These are phyloP conservation scores for Apamea anceps DNA, from an alignment of 2,888 invertebrate species.

Conservation along the genomic window DNA sequence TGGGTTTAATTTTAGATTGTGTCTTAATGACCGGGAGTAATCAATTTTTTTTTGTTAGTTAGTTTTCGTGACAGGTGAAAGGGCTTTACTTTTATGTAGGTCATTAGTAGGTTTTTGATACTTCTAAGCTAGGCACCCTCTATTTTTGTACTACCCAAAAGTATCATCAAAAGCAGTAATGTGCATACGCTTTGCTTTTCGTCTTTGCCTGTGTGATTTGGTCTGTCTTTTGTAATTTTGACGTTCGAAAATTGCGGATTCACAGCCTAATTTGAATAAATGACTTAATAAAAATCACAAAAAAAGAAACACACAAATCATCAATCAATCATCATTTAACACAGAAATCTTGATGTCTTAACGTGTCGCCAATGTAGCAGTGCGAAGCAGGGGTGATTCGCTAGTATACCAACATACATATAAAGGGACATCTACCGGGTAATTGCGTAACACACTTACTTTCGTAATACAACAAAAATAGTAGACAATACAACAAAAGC, in stretches of 20 bases:
- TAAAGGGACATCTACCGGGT: too few relatives aligned
- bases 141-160: background rate
- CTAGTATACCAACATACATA: too few relatives aligned
- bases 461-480: too few relatives aligned
- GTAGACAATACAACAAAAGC: too few relatives aligned
- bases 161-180: background rate
- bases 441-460: too few relatives aligned
- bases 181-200: background rate
- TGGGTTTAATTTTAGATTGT: slow-evolving; percentile 60
- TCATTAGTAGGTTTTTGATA: background rate
- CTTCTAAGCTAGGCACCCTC: background rate
- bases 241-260: too few relatives aligned
- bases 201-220: background rate
- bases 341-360: background rate
- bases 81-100: slow-evolving; percentile 19
- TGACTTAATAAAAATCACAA: too few relatives aligned
- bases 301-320: too few relatives aligned
- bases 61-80: slow-evolving; percentile 45
- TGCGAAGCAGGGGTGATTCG: background rate
- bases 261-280: too few relatives aligned
- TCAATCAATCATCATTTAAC: too few relatives aligned
- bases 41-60: slow-evolving; percentile 53
- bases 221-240: too few relatives aligned
- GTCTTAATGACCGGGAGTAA: slow-evolving; percentile 55
- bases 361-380: background rate